phyloP scores from a whole-genome alignment of 2,797 vertebrate species.

The Holocentrus rufus region DNA sequence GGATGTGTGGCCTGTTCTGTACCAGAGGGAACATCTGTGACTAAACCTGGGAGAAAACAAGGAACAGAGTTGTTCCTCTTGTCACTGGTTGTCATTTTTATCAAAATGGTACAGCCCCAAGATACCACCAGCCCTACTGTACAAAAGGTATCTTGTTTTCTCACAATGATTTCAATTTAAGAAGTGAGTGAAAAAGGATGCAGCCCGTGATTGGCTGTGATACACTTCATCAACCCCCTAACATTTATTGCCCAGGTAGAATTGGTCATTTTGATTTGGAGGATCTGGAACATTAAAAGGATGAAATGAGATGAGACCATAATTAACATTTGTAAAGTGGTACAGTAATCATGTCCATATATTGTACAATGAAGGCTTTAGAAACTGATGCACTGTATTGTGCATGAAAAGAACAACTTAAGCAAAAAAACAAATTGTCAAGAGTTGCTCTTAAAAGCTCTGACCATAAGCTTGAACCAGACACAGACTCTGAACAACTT shows the following conservation, averaged over 20 bases:
- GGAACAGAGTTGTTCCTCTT: too few species aligned
- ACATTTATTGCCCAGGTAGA: background rate
- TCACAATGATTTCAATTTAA: too few species aligned
- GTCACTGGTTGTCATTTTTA: too few species aligned
- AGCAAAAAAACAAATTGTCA: too few species aligned
- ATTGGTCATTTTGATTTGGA: constrained; percentile 19
- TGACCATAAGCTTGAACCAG: too few species aligned
- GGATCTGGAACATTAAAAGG: background rate
- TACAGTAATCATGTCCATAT: background rate
- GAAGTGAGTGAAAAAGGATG: too few species aligned
- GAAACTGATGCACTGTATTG: background rate
- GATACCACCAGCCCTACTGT: too few species aligned
- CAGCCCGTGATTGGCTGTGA: constrained; percentile 2
- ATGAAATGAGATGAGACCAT: constrained; percentile 4
- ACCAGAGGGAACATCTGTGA: constrained; percentile 41
- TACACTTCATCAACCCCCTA: constrained; percentile 27
- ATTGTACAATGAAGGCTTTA: constrained; percentile 1
- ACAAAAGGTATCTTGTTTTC: too few species aligned
- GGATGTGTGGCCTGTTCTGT: background rate
- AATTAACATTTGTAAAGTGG: constrained; percentile 37
- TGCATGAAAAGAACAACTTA: too few species aligned
- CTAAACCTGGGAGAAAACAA: background rate
- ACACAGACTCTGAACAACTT: too few species aligned
- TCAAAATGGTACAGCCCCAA: too few species aligned
- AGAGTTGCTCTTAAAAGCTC: too few species aligned